A percentile compares a stretch with the other conserved stretches of the same genome.
Conservation (phyloP, 2,888 invertebrate species). For the Adelognathus sp. region DNA sequence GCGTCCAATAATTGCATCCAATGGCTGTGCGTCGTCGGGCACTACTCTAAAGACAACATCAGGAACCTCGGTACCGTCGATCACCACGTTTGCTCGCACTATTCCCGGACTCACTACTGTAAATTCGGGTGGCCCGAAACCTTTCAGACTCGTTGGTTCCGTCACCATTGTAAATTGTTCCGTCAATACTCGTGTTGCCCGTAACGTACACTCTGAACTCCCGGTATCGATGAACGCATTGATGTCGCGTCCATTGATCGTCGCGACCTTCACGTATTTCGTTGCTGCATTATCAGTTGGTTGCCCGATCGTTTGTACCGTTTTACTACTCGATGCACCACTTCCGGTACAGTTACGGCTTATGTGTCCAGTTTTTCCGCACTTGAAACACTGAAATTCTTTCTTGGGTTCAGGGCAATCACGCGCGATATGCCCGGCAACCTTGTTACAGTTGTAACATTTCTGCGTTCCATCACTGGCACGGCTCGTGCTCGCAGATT, state of each 20-base stretch:
- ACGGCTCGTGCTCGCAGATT: not conserved
- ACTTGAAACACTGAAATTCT: not conserved
- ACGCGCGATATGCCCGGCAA: not conserved
- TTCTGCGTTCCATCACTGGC: not conserved
- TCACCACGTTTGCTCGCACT: not conserved
- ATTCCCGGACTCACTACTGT: not conserved
- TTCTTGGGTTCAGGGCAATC: not conserved
- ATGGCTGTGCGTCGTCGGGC: not conserved
- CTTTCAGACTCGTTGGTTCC: not conserved
- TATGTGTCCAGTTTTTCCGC: not conserved
- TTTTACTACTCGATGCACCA: not conserved
- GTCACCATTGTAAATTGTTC: not conserved
- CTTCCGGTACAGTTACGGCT: not conserved
- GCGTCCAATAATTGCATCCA: not conserved
- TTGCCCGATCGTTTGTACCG: not conserved
- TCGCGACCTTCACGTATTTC: slow-evolving; percentile 11
- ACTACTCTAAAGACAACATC: not conserved
- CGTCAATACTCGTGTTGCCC: not conserved
- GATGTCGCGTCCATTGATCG: not conserved
- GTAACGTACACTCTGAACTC: slow-evolving; percentile 33
- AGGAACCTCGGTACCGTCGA: not conserved
- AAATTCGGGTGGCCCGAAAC: not conserved
- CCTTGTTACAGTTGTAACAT: not conserved
- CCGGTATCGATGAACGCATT: slow-evolving; percentile 1
- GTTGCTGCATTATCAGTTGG: not conserved